Percentiles rank a stretch among this genome's conserved stretches.
phyloP scores from a whole-genome alignment of 2,888 invertebrate species.

The Ophion ellenae region DNA sequence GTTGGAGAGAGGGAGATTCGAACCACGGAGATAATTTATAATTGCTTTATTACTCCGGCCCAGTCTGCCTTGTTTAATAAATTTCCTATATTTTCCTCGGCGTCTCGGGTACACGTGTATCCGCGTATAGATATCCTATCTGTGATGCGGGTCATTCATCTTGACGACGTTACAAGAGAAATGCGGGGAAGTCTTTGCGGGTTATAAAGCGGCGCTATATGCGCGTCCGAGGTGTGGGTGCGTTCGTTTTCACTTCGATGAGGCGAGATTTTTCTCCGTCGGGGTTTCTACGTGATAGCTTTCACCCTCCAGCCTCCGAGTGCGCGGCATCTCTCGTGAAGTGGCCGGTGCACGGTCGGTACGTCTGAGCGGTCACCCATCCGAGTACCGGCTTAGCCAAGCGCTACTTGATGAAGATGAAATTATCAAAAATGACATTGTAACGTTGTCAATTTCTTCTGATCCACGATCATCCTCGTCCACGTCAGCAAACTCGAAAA shows the following conservation, averaged over 20 bases:
- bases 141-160: slow-evolving; percentile 62
- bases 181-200: slow-evolving; percentile 26
- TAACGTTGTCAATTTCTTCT: neutral
- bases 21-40: slow-evolving; percentile 31
- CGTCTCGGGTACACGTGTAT: neutral
- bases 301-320: slow-evolving; percentile 64
- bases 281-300: slow-evolving; percentile 53
- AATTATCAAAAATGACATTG: neutral
- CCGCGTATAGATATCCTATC: slow-evolving; percentile 26
- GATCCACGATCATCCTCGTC: neutral
- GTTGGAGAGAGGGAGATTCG: neutral
- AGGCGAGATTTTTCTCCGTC: slow-evolving; percentile 54
- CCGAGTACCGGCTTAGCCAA: neutral
- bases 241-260: slow-evolving; percentile 67
- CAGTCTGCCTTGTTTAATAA: slow-evolving; percentile 23
- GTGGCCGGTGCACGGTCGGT: neutral
- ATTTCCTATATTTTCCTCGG: slow-evolving; percentile 30
- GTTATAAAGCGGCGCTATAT: neutral
- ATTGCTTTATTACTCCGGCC: slow-evolving; percentile 50
- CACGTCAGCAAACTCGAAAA: neutral
- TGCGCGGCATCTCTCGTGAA: slow-evolving; percentile 20
- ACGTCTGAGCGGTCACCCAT: neutral
- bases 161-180: slow-evolving; percentile 59
- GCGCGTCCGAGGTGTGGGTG: slow-evolving; percentile 61
- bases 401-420: neutral